Base-by-base conservation (phyloP, 2,888 invertebrate species). In the Clanis bilineata region DNA sequence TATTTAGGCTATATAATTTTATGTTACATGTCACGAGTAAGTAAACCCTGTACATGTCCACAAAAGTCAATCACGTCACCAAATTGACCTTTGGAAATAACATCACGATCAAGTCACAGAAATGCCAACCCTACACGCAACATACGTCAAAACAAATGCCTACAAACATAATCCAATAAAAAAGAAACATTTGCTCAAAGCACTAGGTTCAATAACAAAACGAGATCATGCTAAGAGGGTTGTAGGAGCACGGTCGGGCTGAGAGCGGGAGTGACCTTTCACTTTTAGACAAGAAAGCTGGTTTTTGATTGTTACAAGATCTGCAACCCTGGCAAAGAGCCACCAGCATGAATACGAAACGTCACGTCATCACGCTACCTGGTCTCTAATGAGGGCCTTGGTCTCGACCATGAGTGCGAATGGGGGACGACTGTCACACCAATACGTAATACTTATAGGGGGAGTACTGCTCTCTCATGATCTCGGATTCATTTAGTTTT, bases 371-470 rank as follows among this genome's bases (percentile, higher is more conserved):
- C 59, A 57, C 18, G 39, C 75, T 81, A 81, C 79, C 80, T 77
- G 78, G 64, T 73, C 74, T 72, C 71, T 70, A 72, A 70, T 58
- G 63, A 44, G 71, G 74, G 74, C 83, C 80, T 85, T 79, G 82
- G 67, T 60, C 60, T 60, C 68, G 80, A 78, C 83, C 81, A 73
- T 85, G 82, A 79, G 77, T 77, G 68, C 72, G 66, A 61, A 23
- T 28, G 62, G 67, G 72, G 71, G 67, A 62, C 59, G 61, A 56
- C 65, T 59, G 61, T 70, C 64, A 74, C 51, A 63, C 56, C 58
- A 58, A 58, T 64, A 59, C 62, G 39, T 45, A 60, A 59, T 36
- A 23, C 23, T 2, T n/a, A n/a, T n/a, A 18, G 41, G 12, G 12
- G 12, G 9, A 32, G 1, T 9, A n/a, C n/a, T n/a, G n/a, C n/a